A percentile compares a stretch with the other conserved stretches of the same genome.
These are phyloP conservation scores for Distichodus sexfasciatus DNA, from an alignment of 2,797 vertebrate species.

Conservation along the genomic window DNA sequence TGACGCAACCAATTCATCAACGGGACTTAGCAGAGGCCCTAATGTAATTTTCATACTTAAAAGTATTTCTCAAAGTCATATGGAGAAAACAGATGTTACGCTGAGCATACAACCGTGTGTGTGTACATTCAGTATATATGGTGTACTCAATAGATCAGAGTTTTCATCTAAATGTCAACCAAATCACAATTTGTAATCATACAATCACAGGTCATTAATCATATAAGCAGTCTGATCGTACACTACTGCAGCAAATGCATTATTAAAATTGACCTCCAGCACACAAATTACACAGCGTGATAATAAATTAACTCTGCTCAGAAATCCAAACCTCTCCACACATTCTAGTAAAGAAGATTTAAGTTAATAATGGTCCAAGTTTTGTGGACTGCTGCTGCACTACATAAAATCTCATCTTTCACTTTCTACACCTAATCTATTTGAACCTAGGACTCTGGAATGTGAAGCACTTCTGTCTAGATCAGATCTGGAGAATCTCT, in stretches of 20 bases:
- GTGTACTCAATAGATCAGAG: background rate
- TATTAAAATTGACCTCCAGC: background rate
- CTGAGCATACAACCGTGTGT: background rate
- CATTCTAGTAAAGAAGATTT: too few relatives aligned
- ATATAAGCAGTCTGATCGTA: background rate
- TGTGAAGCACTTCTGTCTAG: background rate
- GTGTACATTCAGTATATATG: too few relatives aligned
- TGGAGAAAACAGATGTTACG: background rate
- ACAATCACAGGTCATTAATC: constrained; percentile 8
- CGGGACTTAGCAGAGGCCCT: constrained; percentile 4
- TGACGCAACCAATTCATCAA: constrained; percentile 27
- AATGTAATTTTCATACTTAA: constrained; percentile 19
- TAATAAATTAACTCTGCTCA: background rate
- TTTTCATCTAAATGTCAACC: constrained; percentile 22
- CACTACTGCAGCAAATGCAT: constrained; percentile 11
- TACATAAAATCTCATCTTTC: background rate
- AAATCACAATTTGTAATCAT: constrained; percentile 12
- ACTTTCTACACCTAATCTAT: background rate
- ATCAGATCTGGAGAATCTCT: background rate
- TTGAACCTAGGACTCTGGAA: background rate
- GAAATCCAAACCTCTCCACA: background rate
- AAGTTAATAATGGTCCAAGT: too few relatives aligned
- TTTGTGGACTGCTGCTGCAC: too few relatives aligned
- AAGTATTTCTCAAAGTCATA: constrained; percentile 6
- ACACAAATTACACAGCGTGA: background rate